A percentile compares a stretch with the other conserved stretches of the same genome.
Conservation (phyloP, 2,888 invertebrate species). For the Laothoe populi region DNA sequence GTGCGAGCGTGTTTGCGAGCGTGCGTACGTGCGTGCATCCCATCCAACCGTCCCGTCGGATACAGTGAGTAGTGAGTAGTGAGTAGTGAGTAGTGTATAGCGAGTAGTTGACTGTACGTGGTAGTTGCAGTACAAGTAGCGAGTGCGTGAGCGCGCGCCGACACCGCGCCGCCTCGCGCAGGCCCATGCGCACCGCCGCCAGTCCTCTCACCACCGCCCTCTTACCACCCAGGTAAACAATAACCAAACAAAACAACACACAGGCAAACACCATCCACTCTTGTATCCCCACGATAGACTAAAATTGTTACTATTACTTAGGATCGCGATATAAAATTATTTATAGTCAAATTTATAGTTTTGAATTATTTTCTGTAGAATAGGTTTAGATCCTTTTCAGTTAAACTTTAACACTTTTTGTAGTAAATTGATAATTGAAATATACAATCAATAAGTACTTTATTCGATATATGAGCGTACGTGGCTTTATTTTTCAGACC, state of each 20-base stretch:
- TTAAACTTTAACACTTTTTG: too few relatives aligned
- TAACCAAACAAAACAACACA: neutral
- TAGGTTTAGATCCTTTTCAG: too few relatives aligned
- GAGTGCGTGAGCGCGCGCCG: conserved; percentile 36
- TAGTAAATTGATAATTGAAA: too few relatives aligned
- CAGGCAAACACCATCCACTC: neutral
- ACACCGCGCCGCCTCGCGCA: conserved; percentile 52
- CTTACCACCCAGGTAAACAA: conserved; percentile 49
- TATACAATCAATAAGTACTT: too few relatives aligned
- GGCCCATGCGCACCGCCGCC: conserved; percentile 59
- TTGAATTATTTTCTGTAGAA: too few relatives aligned
- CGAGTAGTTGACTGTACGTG: conserved; percentile 46
- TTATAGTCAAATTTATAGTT: too few relatives aligned
- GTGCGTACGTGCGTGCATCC: neutral
- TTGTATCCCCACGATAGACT: neutral
- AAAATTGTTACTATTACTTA: neutral
- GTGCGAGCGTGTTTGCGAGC: too few relatives aligned
- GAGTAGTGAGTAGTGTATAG: too few relatives aligned
- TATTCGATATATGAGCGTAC: too few relatives aligned
- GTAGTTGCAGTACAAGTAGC: conserved; percentile 54
- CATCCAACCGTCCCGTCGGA: conserved; percentile 1
- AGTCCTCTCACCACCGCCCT: conserved; percentile 63
- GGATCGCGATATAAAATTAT: too few relatives aligned
- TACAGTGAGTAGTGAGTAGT: too few relatives aligned
- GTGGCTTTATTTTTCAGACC: too few relatives aligned